Evolutionary conservation across 2,888 invertebrate species (phyloP).

Genomic region (Acanthopleura granulata): DNA sequence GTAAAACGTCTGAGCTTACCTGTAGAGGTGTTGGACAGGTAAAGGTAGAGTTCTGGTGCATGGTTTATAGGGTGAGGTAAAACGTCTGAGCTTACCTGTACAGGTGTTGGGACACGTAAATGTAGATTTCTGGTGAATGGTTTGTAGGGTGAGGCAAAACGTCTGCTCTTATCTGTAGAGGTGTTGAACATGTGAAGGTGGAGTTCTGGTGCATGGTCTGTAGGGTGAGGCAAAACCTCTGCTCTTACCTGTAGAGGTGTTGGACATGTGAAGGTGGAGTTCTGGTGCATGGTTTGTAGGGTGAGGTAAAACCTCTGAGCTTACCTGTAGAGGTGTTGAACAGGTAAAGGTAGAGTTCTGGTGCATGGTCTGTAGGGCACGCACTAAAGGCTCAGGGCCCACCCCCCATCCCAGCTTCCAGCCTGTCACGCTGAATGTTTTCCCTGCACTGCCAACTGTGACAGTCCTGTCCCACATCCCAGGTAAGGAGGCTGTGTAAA

Average conservation of each 20-base stretch:
- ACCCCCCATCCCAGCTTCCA: conserved; percentile 91
- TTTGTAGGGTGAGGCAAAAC: conserved; percentile 82
- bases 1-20: conserved; percentile 77
- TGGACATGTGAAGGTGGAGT: conserved; percentile 88
- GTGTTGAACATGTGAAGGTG: conserved; percentile 91
- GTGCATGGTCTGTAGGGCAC: conserved; percentile 86
- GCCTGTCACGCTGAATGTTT: conserved; percentile 97
- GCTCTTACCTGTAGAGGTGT: conserved; percentile 88
- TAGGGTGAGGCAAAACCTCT: conserved; percentile 80
- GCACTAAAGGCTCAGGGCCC: conserved; percentile 84
- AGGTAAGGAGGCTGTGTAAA: conserved; percentile 83
- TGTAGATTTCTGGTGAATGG: conserved; percentile 94
- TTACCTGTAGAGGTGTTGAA: conserved; percentile 84
- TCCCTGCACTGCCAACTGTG: conserved; percentile 97
- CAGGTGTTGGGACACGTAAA: conserved; percentile 89
- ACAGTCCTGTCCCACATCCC: conserved; percentile 98
- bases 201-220: conserved; percentile 94
- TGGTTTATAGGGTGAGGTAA: conserved; percentile 84
- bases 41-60: conserved; percentile 95
- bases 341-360: conserved; percentile 96
- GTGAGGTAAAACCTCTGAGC: conserved; percentile 76
- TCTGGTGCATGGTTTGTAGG: conserved; percentile 86
- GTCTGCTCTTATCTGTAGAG: conserved; percentile 78
- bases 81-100: conserved; percentile 82
- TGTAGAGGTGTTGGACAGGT: conserved; percentile 89